Evolutionary conservation across 1,140 invertebrate genomes (phyloP).

Genomic region (Trichonephila clavata): DNA sequence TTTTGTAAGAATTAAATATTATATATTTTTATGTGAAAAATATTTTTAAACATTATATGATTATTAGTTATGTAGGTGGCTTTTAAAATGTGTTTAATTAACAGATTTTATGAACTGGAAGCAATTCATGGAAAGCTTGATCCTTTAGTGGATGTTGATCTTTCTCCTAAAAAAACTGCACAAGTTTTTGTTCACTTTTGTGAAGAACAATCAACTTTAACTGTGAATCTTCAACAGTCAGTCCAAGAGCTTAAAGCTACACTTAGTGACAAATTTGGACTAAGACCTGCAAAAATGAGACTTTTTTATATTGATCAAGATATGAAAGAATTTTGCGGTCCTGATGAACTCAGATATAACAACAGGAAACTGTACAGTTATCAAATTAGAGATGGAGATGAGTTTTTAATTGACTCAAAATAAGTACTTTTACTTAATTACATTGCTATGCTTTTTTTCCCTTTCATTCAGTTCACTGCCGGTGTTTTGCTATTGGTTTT

Average conservation of each 20-base stretch:
- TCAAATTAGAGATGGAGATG: constrained; percentile 93
- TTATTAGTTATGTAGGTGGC: no score
- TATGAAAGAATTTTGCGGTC: constrained; percentile 84
- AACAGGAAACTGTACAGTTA: constrained; percentile 94
- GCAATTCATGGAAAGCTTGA: constrained; percentile 92
- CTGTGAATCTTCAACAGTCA: constrained; percentile 78
- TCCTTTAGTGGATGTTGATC: constrained; percentile 91
- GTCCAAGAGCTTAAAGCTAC: constrained; percentile 78
- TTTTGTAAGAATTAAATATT: no score
- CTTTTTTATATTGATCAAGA: constrained; percentile 90
- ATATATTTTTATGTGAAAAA: no score
- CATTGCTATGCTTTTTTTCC: neutral
- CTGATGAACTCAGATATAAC: constrained; percentile 93
- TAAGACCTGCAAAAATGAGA: constrained; percentile 90
- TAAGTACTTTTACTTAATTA: constrained; percentile 56
- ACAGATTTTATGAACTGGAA: constrained; percentile 90
- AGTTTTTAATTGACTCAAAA: constrained; percentile 90
- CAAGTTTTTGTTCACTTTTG: constrained; percentile 91
- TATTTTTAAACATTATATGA: no score
- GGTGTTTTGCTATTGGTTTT: constrained; percentile 16
- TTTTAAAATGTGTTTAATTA: constrained; percentile 77
- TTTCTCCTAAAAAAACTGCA: constrained; percentile 91
- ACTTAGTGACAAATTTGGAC: constrained; percentile 82
- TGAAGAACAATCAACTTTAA: constrained; percentile 83
- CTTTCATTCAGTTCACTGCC: neutral